Evolutionary conservation across 1,140 invertebrate genomes (phyloP).

Genomic region (Tetragnatha versicolor): DNA sequence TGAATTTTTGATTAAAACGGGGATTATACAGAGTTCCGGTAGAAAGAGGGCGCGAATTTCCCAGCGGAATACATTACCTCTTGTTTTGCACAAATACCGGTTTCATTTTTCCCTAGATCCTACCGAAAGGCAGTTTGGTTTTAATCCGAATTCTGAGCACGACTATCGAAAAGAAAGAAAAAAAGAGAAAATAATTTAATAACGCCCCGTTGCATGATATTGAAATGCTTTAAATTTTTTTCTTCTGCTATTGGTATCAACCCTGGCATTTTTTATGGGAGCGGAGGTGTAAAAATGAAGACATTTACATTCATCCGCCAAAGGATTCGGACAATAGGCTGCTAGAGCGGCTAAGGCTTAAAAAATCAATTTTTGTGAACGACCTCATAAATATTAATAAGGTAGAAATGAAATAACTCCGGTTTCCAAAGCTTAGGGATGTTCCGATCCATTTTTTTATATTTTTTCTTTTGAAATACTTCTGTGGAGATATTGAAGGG

Average conservation of each 20-base stretch:
- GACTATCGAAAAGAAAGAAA: not conserved
- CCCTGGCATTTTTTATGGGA: not conserved
- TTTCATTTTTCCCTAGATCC: not conserved
- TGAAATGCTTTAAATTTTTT: constrained; percentile 32
- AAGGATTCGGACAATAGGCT: not conserved
- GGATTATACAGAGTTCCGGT: not conserved
- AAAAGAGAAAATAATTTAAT: constrained; percentile 1
- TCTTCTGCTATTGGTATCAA: constrained; percentile 13
- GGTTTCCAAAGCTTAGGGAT: no score
- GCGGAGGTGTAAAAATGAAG: constrained; percentile 19
- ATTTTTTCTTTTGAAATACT: no score
- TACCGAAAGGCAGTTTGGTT: constrained; percentile 6
- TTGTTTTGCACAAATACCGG: not conserved
- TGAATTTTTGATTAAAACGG: constrained; percentile 5
- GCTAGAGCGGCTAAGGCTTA: not conserved
- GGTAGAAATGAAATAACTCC: no score
- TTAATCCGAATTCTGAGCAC: constrained; percentile 31
- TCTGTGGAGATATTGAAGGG: no score
- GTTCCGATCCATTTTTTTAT: no score
- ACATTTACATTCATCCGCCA: constrained; percentile 24
- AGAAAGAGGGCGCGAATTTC: not conserved
- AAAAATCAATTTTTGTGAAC: constrained; percentile 30
- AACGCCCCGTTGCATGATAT: constrained; percentile 1
- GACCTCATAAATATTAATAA: constrained; percentile 35
- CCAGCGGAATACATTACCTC: not conserved